These are phyloP conservation scores for Apodemia hepburni DNA, from an alignment of 2,888 invertebrate genomes.

Conservation along the genomic window DNA sequence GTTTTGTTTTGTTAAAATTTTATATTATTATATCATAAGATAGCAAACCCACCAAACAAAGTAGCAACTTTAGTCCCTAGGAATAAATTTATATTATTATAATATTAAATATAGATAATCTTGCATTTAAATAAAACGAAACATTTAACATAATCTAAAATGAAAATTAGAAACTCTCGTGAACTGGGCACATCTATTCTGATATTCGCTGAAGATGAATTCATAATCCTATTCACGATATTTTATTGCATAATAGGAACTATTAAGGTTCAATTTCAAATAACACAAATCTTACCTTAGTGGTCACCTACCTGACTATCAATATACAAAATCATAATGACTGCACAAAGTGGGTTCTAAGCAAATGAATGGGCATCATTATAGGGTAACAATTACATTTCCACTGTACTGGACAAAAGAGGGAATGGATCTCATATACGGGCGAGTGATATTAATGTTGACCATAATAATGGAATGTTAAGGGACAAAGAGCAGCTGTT, in stretches of 20 bases:
- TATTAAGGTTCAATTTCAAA: constrained; percentile 22
- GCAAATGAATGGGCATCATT: constrained; percentile 53
- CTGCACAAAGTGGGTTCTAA: constrained; percentile 36
- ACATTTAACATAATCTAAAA: constrained; percentile 13
- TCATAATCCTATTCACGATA: neutral
- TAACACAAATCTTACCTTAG: constrained; percentile 22
- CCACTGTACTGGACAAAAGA: constrained; percentile 48
- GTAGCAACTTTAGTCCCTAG: neutral
- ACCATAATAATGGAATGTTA: constrained; percentile 23
- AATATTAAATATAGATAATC: constrained; percentile 6
- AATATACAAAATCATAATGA: constrained; percentile 34
- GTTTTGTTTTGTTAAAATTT: no score
- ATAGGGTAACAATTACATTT: constrained; percentile 52
- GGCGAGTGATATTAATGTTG: constrained; percentile 33
- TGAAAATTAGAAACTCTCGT: constrained; percentile 15
- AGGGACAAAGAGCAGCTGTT: constrained; percentile 8
- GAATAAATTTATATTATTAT: neutral
- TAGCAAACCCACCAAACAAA: no score
- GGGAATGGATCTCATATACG: constrained; percentile 33
- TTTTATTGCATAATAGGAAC: constrained; percentile 11
- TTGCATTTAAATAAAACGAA: constrained; percentile 15
- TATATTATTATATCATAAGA: no score
- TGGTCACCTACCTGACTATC: constrained; percentile 31
- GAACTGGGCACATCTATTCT: constrained; percentile 14
- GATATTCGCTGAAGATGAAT: constrained; percentile 15